These are phyloP conservation scores for Seriola aureovittata DNA, from an alignment of 2,113 vertebrate genomes.

Conservation along the genomic window DNA sequence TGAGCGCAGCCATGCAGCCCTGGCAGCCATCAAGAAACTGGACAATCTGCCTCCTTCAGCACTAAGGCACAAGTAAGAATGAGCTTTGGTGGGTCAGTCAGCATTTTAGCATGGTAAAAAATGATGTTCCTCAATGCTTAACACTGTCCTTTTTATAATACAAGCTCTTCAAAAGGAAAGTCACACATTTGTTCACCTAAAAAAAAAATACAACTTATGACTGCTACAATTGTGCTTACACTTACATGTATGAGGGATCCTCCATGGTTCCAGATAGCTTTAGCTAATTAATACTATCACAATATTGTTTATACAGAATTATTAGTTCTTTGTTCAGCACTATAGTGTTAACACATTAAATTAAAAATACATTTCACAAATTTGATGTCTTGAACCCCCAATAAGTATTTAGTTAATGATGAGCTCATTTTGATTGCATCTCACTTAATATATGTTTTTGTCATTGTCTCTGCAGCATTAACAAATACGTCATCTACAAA, in stretches of 20 bases:
- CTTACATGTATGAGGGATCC: too few relatives aligned
- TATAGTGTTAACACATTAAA: not conserved
- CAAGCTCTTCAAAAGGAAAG: not conserved
- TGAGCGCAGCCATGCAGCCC: conserved; percentile 91
- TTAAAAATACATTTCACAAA: not conserved
- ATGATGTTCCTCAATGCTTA: too few relatives aligned
- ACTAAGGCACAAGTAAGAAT: conserved; percentile 90
- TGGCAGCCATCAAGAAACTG: conserved; percentile 90
- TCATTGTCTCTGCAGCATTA: conserved; percentile 79
- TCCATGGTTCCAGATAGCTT: not conserved
- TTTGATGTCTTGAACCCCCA: not conserved
- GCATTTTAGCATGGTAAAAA: not conserved
- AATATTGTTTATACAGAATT: not conserved
- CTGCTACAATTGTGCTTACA: not conserved
- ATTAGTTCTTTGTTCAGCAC: not conserved
- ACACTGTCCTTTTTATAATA: not conserved
- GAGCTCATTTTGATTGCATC: not conserved
- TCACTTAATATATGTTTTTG: not conserved
- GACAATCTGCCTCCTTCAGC: conserved; percentile 85
- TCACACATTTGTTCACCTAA: not conserved
- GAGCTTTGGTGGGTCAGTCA: too few relatives aligned
- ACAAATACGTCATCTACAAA: conserved; percentile 89
- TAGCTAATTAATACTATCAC: too few relatives aligned
- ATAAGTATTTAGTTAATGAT: not conserved
- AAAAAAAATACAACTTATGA: not conserved